Evolutionary conservation across 2,113 vertebrate genomes (phyloP).

Genomic region (Pelusios castaneus): DNA sequence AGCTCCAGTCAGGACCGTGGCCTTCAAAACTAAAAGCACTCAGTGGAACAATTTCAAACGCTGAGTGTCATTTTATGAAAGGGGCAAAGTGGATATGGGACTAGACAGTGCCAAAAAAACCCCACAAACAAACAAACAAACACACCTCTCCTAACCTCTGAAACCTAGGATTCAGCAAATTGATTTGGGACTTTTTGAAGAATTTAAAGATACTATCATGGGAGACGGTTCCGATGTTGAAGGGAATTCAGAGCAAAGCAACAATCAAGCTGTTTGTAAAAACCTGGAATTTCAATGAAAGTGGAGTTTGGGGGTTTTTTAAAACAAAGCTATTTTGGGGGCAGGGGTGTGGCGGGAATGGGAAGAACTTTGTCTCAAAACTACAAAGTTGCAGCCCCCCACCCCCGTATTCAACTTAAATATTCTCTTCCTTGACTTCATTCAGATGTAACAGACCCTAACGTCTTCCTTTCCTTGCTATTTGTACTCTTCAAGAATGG

Average conservation of each 20-base stretch:
- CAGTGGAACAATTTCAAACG: not conserved
- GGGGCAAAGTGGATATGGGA: constrained; percentile 22
- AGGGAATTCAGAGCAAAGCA: constrained; percentile 24
- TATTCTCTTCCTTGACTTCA: not conserved
- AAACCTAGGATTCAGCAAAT: constrained; percentile 41
- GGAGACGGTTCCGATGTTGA: constrained; percentile 54
- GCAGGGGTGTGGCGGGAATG: not conserved
- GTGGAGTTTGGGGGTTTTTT: too few species aligned
- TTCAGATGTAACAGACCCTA: not conserved
- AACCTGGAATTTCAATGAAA: not conserved
- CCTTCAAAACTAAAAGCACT: not conserved
- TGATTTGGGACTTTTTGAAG: constrained; percentile 37
- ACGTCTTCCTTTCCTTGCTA: not conserved
- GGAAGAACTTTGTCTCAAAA: not conserved
- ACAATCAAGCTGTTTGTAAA: not conserved
- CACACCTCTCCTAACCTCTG: not conserved
- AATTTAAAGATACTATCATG: constrained; percentile 27
- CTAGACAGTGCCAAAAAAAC: not conserved
- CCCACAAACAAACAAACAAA: too few species aligned
- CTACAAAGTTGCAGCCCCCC: too few species aligned
- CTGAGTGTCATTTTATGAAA: not conserved
- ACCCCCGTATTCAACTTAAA: not conserved
- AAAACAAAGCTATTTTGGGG: not conserved
- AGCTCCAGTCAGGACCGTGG: not conserved
- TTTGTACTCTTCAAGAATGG: not conserved